Evolutionary conservation across 2,888 invertebrate species (phyloP), one percentile per base, ranked within the genome.

Genomic region (Holacanthella duospinosa): DNA sequence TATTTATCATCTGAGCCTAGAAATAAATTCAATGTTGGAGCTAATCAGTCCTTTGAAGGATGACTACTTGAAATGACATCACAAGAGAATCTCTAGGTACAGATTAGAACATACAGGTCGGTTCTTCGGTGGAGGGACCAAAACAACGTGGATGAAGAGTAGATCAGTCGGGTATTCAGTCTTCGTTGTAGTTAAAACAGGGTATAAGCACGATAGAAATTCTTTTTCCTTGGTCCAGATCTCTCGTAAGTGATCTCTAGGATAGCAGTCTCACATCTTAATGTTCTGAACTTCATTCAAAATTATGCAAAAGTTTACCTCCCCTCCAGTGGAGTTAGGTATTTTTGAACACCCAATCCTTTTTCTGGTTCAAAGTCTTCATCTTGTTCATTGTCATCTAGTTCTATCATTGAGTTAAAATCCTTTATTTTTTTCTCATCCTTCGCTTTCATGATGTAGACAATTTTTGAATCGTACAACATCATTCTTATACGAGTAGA

Each of bases 51-150:
- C 43, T 24, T 44, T 29, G 27, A 55, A 21, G 25, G 27, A 26
- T 55, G 27, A 27, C 1, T 56, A 59, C 21, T 4, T 48, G 48
- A 4, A 55, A 64, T n/a, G n/a, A n/a, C n/a, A n/a, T n/a, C n/a
- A n/a, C n/a, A n/a, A n/a, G n/a, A n/a, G n/a, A 16, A 59, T 53
- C 16, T 48, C 25, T 28, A n/a, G n/a, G n/a, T n/a, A n/a, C n/a
- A n/a, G n/a, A n/a, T n/a, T 27, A 56, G 28, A 27, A 62, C 80
- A 76, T 74, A 82, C 83, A 2, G 97, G 97, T 71, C 99, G 81
- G 12, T 88, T 86, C 75, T 85, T 86, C 0, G 90, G 85, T 0
- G 99, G 95, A 25, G 91, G 82, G 0, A 99, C 94, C 2, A 89
- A 85, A 25, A 99, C 76, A 0, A 86, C 79, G 69, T 90, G 86